phyloP scores from a whole-genome alignment of 2,888 invertebrate genomes.

The Keiferia lycopersicella region DNA sequence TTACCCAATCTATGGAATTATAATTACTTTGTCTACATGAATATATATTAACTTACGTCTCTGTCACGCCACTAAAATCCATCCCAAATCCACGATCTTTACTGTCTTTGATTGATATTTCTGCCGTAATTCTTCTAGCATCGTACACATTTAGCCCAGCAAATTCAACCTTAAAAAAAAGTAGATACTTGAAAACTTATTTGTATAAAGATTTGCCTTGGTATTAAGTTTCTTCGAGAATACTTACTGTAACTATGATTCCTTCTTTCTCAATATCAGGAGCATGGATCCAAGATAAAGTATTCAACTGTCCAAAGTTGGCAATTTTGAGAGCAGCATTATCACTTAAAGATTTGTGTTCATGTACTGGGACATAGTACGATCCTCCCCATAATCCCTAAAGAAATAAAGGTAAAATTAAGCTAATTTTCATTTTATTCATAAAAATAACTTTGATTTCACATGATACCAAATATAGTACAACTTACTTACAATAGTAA shows the following conservation, averaged over 20 bases:
- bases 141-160: slow-evolving; percentile 48
- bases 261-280: slow-evolving; percentile 28
- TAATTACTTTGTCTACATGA: background rate
- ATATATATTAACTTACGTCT: slow-evolving; percentile 40
- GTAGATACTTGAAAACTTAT: background rate
- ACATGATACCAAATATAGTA: no score
- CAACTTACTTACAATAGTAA: no score
- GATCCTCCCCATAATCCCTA: slow-evolving; percentile 40
- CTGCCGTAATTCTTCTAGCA: slow-evolving; percentile 45
- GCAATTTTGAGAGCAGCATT: slow-evolving; percentile 34
- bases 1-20: background rate
- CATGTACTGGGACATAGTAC: slow-evolving; percentile 35
- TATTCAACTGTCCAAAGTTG: slow-evolving; percentile 39
- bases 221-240: background rate
- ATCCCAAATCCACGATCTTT: slow-evolving; percentile 47
- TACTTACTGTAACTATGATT: slow-evolving; percentile 38
- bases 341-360: slow-evolving; percentile 21
- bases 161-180: slow-evolving; percentile 45
- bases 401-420: slow-evolving; percentile 28
- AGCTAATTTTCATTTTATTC: no score
- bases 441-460: no score
- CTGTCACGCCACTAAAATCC: slow-evolving; percentile 62
- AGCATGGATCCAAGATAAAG: slow-evolving; percentile 43
- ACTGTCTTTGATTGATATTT: slow-evolving; percentile 31
- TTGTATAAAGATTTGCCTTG: background rate